These are phyloP conservation scores for Hycleus phaleratus DNA, from an alignment of 1,140 invertebrate species.

Conservation along the genomic window DNA sequence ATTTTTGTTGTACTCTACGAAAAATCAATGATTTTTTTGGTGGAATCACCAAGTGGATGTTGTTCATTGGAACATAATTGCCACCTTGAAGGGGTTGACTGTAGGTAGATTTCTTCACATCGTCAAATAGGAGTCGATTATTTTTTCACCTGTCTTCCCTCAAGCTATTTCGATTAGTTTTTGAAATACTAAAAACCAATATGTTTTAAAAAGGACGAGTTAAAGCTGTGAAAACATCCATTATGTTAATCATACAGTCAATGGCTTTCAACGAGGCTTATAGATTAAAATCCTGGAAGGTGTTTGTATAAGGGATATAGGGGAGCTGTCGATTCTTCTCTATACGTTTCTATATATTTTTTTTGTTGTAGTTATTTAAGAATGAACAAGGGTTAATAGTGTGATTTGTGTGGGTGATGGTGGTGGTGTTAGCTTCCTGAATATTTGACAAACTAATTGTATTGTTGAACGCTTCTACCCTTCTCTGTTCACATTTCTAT, in stretches of 20 bases:
- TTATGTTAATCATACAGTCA: slow-evolving; percentile 18
- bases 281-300: slow-evolving; percentile 2
- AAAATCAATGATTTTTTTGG: too few relatives aligned
- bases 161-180: slow-evolving; percentile 8
- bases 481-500: too few relatives aligned
- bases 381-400: too few relatives aligned
- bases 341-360: too few relatives aligned
- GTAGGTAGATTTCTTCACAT: slow-evolving; percentile 1
- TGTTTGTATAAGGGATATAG: slow-evolving; percentile 5
- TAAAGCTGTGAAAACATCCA: slow-evolving; percentile 19
- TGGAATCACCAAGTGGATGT: slow-evolving; percentile 2
- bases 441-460: too few relatives aligned
- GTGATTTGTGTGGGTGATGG: too few relatives aligned
- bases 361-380: too few relatives aligned
- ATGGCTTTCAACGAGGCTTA: slow-evolving; percentile 18
- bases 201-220: background rate
- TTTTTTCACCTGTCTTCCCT: slow-evolving; percentile 15
- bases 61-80: too few relatives aligned
- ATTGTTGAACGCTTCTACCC: too few relatives aligned
- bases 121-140: background rate
- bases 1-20: too few relatives aligned
- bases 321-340: too few relatives aligned
- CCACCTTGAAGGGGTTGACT: background rate
- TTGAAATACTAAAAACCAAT: slow-evolving; percentile 14
- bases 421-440: too few relatives aligned